Conservation (phyloP, 2,888 invertebrate genomes). For the Drosophila birchii region DNA sequence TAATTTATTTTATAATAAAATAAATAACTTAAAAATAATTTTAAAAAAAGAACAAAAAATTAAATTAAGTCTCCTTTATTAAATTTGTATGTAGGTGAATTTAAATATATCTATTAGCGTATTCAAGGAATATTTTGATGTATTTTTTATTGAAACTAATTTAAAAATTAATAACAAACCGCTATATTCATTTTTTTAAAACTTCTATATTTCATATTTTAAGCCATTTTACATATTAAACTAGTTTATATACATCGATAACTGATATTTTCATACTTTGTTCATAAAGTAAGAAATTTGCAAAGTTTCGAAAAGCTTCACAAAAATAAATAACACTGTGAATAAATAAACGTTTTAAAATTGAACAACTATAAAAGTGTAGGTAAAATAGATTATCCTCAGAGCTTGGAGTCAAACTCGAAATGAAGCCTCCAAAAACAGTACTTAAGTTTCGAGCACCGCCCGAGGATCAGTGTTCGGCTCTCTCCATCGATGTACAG, state of each 20-base stretch:
- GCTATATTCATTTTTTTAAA: no score
- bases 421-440: constrained; percentile 53
- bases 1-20: no score
- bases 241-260: background rate
- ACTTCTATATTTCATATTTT: background rate
- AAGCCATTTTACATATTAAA: background rate
- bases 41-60: no score
- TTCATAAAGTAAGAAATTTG: background rate
- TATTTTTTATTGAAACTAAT: no score
- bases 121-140: no score
- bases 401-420: constrained; percentile 18
- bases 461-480: constrained; percentile 4
- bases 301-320: background rate
- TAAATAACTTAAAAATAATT: no score
- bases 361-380: background rate
- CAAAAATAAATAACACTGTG: background rate
- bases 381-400: background rate
- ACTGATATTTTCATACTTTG: background rate
- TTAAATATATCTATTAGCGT: no score
- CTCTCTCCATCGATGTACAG: constrained; percentile 50
- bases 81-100: no score
- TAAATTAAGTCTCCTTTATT: no score
- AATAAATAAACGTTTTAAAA: background rate
- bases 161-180: no score
- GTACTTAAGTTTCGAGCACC: constrained; percentile 44